Evolutionary conservation across 1,140 invertebrate species (phyloP), one percentile per base, ranked within the genome.

Genomic region (Hycleus cichorii): DNA sequence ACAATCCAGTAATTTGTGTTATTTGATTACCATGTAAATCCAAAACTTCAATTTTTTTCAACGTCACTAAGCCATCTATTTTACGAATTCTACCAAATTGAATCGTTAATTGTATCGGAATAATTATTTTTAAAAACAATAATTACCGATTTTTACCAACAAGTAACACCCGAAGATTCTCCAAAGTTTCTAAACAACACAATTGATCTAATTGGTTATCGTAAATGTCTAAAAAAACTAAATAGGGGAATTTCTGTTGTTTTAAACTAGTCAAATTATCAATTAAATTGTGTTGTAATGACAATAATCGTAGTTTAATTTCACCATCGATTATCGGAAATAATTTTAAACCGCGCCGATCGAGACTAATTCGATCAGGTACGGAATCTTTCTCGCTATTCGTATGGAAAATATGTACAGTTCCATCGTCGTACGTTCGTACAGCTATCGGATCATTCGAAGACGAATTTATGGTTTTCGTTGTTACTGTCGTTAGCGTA

Each of bases 11-110:
- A 39, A 88, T 71, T 65, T 81, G 82, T 39, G 77, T 76, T 61
- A 95, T 88, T 72, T 91, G 87, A 76, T 95, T 95, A 5, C 91
- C 91, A 75, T 96, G 92, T 56, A 95, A 77, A 77, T 96, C 92
- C 48, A 95, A 74, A n/a, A 95, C 90, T 78, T 93, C 90, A 59
- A 93, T 73, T 73, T 89, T 88, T 26, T 78, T 72, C 48, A 91
- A 74, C 54, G 76, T 79, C 50, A 83, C 80, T 54, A 93, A 73
- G 44, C 89, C 89, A 73, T 92, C 88, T 52, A 89, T 87, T 68
- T 80, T 80, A 69, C 81, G 83, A 58, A 90, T 85, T 72, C 86
- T 88, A 71, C 44, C 73, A 73, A 59, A 32, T 63, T 58, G 57
- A 18, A 18, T 18, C 18, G 18, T 18, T 18, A 18, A 18, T 49